Base-by-base conservation (phyloP, 1,140 invertebrate genomes). In the Dendrolimus kikuchii region DNA sequence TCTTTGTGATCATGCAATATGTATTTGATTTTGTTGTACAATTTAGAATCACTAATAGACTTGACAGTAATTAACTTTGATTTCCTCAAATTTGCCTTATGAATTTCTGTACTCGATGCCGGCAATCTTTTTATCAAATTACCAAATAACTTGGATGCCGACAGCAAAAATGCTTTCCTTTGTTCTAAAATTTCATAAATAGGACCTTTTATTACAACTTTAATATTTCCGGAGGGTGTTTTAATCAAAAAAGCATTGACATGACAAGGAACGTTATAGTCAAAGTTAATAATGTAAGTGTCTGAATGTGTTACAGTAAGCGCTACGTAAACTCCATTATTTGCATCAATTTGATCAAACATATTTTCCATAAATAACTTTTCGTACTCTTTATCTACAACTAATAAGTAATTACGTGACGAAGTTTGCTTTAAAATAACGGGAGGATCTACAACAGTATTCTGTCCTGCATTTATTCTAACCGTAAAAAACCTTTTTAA, bases 331-430 rank as follows among this genome's bases (percentile, higher is more conserved):
- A 62, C 49, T 40, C 60, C 45, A n/a, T 50, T 57, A 23, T 71
- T 52, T 6, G 68, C 49, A 5, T 50, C 55, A 38, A 74, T 46
- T 47, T 55, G 40, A 36, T 68, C 51, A 39, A 63, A 65, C 7
- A 81, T 55, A 8, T 53, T 60, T 59, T 71, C 36, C 36, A 51
- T 71, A 10, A 64, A 65, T 8, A 40, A 40, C 50, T 60, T 77
- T 67, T 82, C 73, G 59, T 66, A 80, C 64, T 82, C 79, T 62
- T 77, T 78, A 48, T 84, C 73, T 38, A 81, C 53, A 38, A 78
- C 48, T 41, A 81, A 55, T 47, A 66, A 46, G 57, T 62, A 82
- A 57, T 74, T 77, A 2, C 58, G 51, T 6, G 74, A 78, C 40
- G 53, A 8, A 7, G 68, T 74, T n/a, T 41, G 37, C 61, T 59